These are phyloP conservation scores for Epistrophella euchroma DNA, from an alignment of 2,888 invertebrate species.

Conservation along the genomic window DNA sequence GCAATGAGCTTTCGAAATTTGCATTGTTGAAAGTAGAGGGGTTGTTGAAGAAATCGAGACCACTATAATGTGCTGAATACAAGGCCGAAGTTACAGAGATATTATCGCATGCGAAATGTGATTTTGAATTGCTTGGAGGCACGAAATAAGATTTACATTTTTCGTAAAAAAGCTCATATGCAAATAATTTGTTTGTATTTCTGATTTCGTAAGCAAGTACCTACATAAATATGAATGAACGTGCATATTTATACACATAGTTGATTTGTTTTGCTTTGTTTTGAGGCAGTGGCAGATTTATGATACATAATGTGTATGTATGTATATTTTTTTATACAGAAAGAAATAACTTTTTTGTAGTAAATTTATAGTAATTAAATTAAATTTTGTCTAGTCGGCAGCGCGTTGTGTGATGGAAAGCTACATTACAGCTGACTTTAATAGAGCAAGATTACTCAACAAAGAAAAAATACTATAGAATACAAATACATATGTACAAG, in stretches of 20 bases:
- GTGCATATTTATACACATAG: not conserved
- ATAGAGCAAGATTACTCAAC: too few relatives aligned
- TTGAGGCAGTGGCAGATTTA: not conserved
- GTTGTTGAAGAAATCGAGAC: slow-evolving; percentile 14
- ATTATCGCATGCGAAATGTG: slow-evolving; percentile 61
- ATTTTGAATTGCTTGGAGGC: slow-evolving; percentile 61
- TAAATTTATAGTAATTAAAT: too few relatives aligned
- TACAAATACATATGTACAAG: too few relatives aligned
- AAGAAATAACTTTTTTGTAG: too few relatives aligned
- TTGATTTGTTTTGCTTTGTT: not conserved
- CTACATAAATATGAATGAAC: not conserved
- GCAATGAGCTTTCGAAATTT: slow-evolving; percentile 27
- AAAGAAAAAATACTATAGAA: too few relatives aligned
- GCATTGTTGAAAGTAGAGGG: slow-evolving; percentile 1
- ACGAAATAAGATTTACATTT: slow-evolving; percentile 66
- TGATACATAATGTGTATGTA: not conserved
- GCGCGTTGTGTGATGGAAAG: too few relatives aligned
- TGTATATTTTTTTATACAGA: too few relatives aligned
- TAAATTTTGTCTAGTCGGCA: too few relatives aligned
- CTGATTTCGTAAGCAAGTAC: slow-evolving; percentile 5
- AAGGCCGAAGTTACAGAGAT: slow-evolving; percentile 12
- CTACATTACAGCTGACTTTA: too few relatives aligned
- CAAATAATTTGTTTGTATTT: slow-evolving; percentile 44
- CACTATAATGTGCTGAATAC: not conserved
- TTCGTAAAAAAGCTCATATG: slow-evolving; percentile 52